A percentile compares a stretch with the other conserved stretches of the same genome.
These are phyloP conservation scores for Acanthurus leucopareius DNA, from an alignment of 2,797 vertebrate species.

Conservation along the genomic window DNA sequence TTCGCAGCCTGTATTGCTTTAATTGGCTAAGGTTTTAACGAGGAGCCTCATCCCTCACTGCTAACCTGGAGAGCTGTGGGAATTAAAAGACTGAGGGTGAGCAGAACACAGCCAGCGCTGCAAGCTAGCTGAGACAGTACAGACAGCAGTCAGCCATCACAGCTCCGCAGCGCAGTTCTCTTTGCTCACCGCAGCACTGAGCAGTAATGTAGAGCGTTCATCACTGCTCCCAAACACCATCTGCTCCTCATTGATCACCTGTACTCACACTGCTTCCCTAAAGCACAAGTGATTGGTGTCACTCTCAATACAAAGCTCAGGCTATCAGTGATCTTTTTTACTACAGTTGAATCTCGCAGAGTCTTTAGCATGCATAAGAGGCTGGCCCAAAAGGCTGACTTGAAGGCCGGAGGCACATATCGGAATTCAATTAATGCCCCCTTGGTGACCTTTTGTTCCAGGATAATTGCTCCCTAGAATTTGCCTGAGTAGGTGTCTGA, in stretches of 20 bases:
- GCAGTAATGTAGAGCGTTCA: slow-evolving; percentile 57
- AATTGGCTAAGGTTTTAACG: slow-evolving; percentile 87
- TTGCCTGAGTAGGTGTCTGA: slow-evolving; percentile 57
- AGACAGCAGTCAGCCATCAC: slow-evolving; percentile 62
- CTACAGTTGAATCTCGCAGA: slow-evolving; percentile 50
- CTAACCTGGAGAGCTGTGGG: slow-evolving; percentile 83
- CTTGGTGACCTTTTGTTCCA: slow-evolving; percentile 86
- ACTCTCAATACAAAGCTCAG: slow-evolving; percentile 40
- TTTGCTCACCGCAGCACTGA: slow-evolving; percentile 60
- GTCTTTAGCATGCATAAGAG: slow-evolving; percentile 61
- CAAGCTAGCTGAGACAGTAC: slow-evolving; percentile 54
- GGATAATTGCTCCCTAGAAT: slow-evolving; percentile 88
- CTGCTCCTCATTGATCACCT: slow-evolving; percentile 80
- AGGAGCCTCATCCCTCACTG: slow-evolving; percentile 83
- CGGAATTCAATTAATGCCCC: slow-evolving; percentile 90
- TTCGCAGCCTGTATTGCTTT: slow-evolving; percentile 78
- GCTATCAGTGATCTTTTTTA: slow-evolving; percentile 73
- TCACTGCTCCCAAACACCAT: slow-evolving; percentile 62
- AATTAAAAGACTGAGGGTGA: slow-evolving; percentile 77
- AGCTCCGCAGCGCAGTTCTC: slow-evolving; percentile 31
- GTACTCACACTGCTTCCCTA: slow-evolving; percentile 38
- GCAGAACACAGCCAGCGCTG: slow-evolving; percentile 62
- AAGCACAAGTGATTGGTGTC: slow-evolving; percentile 70
- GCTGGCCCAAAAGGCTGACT: slow-evolving; percentile 70
- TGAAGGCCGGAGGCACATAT: slow-evolving; percentile 84